phyloP scores from a whole-genome alignment of 2,888 invertebrate species.

The Sinhomidia bicolor region DNA sequence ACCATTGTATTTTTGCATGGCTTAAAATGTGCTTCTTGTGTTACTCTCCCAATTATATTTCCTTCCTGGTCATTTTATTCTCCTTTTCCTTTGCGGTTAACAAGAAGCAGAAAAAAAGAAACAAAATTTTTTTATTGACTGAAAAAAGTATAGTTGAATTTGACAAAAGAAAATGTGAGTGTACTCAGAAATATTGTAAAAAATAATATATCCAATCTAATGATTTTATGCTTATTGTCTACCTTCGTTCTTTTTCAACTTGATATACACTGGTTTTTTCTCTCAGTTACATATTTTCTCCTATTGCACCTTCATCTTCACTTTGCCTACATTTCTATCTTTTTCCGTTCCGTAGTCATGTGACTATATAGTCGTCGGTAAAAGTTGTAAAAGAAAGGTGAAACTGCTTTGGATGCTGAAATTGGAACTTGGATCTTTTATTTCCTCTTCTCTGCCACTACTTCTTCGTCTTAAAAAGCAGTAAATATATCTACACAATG shows the following conservation, averaged over 20 bases:
- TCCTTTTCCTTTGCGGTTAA: not conserved
- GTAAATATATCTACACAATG: not conserved
- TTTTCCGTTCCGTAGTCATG: not conserved
- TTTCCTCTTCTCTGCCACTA: too few relatives aligned
- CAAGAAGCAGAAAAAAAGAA: not conserved
- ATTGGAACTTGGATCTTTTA: constrained; percentile 7
- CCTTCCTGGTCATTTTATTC: too few relatives aligned
- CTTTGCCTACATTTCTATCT: not conserved
- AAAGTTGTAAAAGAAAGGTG: constrained; percentile 8
- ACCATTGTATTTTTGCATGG: too few relatives aligned
- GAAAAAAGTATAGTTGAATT: not conserved
- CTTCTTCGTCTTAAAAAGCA: not conserved
- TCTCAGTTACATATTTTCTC: not conserved
- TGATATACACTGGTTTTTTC: too few relatives aligned
- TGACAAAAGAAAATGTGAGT: too few relatives aligned
- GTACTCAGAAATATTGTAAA: too few relatives aligned
- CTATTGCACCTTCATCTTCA: not conserved
- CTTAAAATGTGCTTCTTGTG: too few relatives aligned
- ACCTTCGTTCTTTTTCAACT: not conserved
- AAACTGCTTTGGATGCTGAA: not conserved
- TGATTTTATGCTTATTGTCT: constrained; percentile 10
- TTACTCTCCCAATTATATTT: too few relatives aligned
- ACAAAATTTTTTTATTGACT: not conserved
- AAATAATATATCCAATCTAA: constrained; percentile 23
- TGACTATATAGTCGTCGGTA: not conserved